Percentiles rank a stretch among this genome's conserved stretches.
These are phyloP conservation scores for Phasia obesa DNA, from an alignment of 2,888 invertebrate genomes.

Conservation along the genomic window DNA sequence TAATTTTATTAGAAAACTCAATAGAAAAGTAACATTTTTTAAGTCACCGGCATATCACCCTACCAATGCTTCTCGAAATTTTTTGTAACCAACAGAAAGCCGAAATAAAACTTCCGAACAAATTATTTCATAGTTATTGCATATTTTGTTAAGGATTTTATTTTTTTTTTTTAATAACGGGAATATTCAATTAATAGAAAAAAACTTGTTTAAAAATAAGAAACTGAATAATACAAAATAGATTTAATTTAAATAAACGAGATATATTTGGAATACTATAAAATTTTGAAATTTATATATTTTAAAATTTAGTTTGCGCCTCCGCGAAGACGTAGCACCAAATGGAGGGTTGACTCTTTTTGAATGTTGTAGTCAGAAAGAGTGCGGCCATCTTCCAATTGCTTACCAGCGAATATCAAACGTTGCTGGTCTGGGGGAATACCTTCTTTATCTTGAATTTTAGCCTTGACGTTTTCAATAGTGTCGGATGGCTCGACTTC, in stretches of 20 bases:
- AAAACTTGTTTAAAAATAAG: conserved; percentile 39
- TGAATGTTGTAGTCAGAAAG: conserved; percentile 73
- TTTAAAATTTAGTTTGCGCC: conserved; percentile 70
- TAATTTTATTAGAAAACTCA: too few relatives aligned
- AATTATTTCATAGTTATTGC: conserved; percentile 26
- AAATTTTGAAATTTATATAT: conserved; percentile 68
- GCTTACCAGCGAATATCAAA: conserved; percentile 72
- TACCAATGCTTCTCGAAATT: too few relatives aligned
- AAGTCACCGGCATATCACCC: too few relatives aligned
- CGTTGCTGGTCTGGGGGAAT: conserved; percentile 73
- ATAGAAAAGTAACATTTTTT: too few relatives aligned
- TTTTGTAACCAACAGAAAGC: not conserved
- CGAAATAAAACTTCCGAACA: not conserved
- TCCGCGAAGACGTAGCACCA: conserved; percentile 73
- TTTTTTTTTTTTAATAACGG: conserved; percentile 61
- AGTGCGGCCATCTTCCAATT: conserved; percentile 72
- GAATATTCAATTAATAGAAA: conserved; percentile 64
- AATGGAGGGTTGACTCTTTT: conserved; percentile 72
- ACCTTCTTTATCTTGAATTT: conserved; percentile 72
- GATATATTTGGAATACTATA: conserved; percentile 71
- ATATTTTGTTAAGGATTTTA: conserved; percentile 29
- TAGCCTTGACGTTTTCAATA: too few relatives aligned
- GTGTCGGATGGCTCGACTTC: too few relatives aligned
- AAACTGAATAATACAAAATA: conserved; percentile 69
- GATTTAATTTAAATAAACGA: conserved; percentile 65